These are phyloP conservation scores for Neosilurus hyrtlii DNA, from an alignment of 2,797 vertebrate species.

Conservation along the genomic window DNA sequence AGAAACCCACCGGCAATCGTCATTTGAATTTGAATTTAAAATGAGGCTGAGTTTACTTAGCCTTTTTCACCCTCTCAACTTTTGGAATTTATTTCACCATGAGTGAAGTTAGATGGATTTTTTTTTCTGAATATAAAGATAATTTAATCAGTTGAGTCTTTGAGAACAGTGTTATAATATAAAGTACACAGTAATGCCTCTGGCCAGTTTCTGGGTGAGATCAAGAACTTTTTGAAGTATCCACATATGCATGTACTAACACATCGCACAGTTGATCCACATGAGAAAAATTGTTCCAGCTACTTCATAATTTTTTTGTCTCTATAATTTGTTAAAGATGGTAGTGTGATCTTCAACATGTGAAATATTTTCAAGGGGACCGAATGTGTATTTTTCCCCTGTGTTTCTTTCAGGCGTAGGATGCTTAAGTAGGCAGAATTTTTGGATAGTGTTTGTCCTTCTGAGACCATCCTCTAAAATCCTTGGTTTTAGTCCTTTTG, in stretches of 20 bases:
- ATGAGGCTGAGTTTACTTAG: too few relatives aligned
- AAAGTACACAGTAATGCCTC: too few relatives aligned
- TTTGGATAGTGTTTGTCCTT: conserved; percentile 11
- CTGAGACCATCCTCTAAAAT: not conserved
- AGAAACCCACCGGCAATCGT: too few relatives aligned
- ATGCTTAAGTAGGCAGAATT: conserved; percentile 14
- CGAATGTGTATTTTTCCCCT: conserved; percentile 3
- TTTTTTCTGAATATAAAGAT: too few relatives aligned
- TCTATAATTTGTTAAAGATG: not conserved
- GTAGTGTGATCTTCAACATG: not conserved
- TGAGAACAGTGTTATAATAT: too few relatives aligned
- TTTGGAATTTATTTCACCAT: too few relatives aligned
- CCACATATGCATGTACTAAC: not conserved
- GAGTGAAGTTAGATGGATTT: too few relatives aligned
- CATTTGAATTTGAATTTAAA: too few relatives aligned
- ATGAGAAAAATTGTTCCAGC: not conserved
- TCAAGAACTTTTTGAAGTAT: not conserved
- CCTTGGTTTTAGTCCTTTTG: not conserved
- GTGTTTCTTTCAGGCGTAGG: conserved; percentile 3
- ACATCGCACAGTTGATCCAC: not conserved
- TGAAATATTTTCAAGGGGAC: not conserved
- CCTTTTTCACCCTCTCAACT: too few relatives aligned
- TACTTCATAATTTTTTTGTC: not conserved
- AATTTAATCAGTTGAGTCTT: too few relatives aligned
- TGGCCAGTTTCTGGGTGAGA: too few relatives aligned